Conservation (phyloP, 92 coral and sea anemone species). For the Nematostella vectensis region DNA sequence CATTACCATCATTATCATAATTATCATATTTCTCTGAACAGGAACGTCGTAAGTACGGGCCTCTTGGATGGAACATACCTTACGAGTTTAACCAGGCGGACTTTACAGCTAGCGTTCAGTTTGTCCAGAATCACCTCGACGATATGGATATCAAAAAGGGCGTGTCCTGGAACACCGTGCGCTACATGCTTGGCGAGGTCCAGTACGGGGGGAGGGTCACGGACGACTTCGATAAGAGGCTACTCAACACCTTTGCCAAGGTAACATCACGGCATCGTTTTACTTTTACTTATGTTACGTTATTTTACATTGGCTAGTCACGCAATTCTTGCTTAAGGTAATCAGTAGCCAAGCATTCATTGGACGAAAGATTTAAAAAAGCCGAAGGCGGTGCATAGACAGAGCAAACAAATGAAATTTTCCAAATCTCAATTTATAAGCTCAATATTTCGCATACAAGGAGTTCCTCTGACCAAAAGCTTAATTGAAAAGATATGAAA, state of each 20-base stretch:
- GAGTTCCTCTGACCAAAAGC: too few species aligned
- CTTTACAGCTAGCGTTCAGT: constrained; percentile 97
- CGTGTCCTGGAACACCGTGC: constrained; percentile 96
- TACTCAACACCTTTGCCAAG: constrained; percentile 90
- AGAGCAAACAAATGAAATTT: too few species aligned
- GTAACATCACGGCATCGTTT: too few species aligned
- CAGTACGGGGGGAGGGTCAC: constrained; percentile 91
- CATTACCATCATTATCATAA: too few species aligned
- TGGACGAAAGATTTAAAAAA: background rate
- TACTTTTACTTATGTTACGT: too few species aligned
- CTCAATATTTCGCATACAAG: too few species aligned
- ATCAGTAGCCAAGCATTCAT: too few species aligned
- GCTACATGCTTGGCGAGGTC: constrained; percentile 96
- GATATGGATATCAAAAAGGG: constrained; percentile 96
- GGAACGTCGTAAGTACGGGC: constrained; percentile 99
- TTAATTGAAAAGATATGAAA: too few species aligned
- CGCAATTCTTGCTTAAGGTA: too few species aligned
- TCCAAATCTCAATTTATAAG: too few species aligned
- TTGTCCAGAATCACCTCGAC: constrained; percentile 92
- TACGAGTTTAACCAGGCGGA: constrained; percentile 98
- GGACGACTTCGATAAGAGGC: constrained; percentile 88
- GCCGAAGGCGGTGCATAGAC: too few species aligned
- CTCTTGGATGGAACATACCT: constrained; percentile 95
- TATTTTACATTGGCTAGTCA: too few species aligned
- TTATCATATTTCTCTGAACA: constrained; percentile 16